phyloP scores from a whole-genome alignment of 2,113 vertebrate genomes.

The Acrocephalus arundinaceus region DNA sequence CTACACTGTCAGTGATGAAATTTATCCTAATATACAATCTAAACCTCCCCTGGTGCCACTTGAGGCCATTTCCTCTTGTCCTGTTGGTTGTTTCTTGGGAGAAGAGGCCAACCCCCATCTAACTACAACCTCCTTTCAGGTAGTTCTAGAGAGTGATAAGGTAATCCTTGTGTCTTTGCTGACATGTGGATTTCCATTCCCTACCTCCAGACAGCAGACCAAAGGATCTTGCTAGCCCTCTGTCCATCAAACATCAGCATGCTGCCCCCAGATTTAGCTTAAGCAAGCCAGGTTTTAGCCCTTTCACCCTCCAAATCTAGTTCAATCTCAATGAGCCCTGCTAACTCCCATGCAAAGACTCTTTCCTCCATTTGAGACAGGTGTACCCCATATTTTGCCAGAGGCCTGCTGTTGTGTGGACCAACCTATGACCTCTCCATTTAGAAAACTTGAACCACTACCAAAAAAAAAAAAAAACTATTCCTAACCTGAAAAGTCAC shows the following conservation, averaged over 20 bases:
- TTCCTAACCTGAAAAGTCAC: background rate
- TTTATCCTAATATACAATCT: background rate
- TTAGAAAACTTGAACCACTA: background rate
- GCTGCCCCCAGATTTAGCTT: background rate
- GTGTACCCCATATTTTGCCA: background rate
- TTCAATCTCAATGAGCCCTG: background rate
- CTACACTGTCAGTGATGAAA: background rate
- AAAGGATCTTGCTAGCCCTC: background rate
- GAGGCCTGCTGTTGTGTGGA: rapidly evolving
- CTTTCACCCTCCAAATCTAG: background rate
- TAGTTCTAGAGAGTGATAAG: background rate
- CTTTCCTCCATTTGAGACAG: background rate
- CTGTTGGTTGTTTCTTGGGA: background rate
- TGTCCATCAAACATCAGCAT: rapidly evolving
- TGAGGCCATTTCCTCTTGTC: background rate
- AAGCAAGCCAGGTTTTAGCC: background rate
- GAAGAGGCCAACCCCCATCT: background rate
- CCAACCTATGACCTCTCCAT: background rate
- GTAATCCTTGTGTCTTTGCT: background rate
- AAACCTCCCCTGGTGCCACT: background rate
- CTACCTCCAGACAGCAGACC: background rate
- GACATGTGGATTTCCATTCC: background rate
- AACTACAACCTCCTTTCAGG: background rate
- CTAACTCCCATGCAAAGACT: background rate
- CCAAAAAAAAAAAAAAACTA: background rate